Evolutionary conservation across 2,797 vertebrate genomes (phyloP).

Genomic region (Botia kubotai): DNA sequence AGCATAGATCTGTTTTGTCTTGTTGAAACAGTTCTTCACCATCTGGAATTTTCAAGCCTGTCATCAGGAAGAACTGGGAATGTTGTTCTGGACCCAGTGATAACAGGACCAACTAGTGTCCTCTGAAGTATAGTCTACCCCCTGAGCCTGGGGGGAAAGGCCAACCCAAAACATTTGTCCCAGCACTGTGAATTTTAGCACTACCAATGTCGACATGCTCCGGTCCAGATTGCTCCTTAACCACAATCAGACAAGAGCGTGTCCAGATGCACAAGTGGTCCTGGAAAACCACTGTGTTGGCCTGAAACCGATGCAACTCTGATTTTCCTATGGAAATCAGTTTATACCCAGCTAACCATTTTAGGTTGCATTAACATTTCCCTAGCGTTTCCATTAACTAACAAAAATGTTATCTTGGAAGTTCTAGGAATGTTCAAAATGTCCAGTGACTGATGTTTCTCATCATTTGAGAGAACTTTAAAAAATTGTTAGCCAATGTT

Average conservation of each 20-base stretch:
- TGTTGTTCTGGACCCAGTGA: not conserved
- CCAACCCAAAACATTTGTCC: not conserved
- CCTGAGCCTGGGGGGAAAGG: not conserved
- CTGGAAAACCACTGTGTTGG: not conserved
- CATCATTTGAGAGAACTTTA: no score
- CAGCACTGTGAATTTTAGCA: not conserved
- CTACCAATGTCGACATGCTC: no score
- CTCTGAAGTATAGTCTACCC: not conserved
- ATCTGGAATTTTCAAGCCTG: slow-evolving; percentile 16
- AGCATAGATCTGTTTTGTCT: slow-evolving; percentile 24
- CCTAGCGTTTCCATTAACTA: no score
- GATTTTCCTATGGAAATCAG: no score
- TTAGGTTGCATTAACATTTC: no score
- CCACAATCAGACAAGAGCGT: not conserved
- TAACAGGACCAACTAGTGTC: not conserved
- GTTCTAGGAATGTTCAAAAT: no score
- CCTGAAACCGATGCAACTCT: slow-evolving; percentile 4
- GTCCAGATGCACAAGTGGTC: not conserved
- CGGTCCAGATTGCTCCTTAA: not conserved
- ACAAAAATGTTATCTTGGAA: no score
- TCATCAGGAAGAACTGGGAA: not conserved
- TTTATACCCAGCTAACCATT: no score
- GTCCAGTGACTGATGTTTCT: no score
- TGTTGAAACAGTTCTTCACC: slow-evolving; percentile 7
- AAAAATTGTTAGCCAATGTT: no score